Evolutionary conservation across 2,797 vertebrate genomes (phyloP).

Genomic region (Sebastes taczanowskii): DNA sequence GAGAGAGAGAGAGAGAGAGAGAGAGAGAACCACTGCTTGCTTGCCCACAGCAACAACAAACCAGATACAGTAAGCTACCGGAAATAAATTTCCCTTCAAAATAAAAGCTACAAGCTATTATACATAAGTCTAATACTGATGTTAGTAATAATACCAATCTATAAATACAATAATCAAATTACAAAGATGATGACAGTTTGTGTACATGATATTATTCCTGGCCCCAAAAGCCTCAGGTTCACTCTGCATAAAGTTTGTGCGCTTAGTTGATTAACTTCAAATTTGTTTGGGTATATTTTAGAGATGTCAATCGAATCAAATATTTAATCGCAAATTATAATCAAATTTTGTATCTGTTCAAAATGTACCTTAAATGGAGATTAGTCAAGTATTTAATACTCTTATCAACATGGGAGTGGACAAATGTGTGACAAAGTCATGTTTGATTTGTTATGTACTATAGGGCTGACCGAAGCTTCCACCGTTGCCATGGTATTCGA

Average conservation of each 20-base stretch:
- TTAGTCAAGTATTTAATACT: too few relatives aligned
- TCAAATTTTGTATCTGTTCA: too few relatives aligned
- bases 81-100: conserved; percentile 46
- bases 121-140: neutral
- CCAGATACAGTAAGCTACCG: neutral
- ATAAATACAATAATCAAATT: neutral
- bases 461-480: too few relatives aligned
- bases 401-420: too few relatives aligned
- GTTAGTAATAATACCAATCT: neutral
- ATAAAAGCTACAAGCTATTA: conserved; percentile 10
- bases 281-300: too few relatives aligned
- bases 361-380: too few relatives aligned
- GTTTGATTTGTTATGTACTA: too few relatives aligned
- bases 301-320: too few relatives aligned
- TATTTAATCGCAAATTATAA: too few relatives aligned
- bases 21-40: neutral
- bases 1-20: neutral
- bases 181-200: neutral
- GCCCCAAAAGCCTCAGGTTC: neutral
- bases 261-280: neutral
- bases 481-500: too few relatives aligned
- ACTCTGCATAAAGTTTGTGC: neutral
- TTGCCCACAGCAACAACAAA: neutral
- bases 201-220: neutral
- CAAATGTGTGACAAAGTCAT: too few relatives aligned